phyloP scores from a whole-genome alignment of 2,888 invertebrate species.

The Orthosia cruda region DNA sequence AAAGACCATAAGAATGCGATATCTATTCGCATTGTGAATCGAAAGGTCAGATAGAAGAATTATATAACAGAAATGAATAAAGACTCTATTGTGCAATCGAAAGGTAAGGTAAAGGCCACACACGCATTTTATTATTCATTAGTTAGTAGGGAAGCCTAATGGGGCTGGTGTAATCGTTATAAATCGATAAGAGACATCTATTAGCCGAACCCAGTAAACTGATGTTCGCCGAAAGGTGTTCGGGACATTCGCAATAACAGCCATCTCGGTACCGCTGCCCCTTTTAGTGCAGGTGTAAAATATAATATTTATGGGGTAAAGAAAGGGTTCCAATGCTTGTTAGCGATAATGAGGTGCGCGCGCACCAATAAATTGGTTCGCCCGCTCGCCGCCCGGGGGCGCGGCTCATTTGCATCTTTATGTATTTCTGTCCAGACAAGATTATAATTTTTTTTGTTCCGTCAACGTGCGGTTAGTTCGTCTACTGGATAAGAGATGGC shows the following conservation, averaged over 20 bases:
- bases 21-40: conserved; percentile 10
- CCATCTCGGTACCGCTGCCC: conserved; percentile 66
- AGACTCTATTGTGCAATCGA: conserved; percentile 45
- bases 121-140: conserved; percentile 58
- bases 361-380: conserved; percentile 88
- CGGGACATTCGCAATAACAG: conserved; percentile 65
- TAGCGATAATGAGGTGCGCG: conserved; percentile 90
- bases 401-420: conserved; percentile 89
- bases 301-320: conserved; percentile 90
- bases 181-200: conserved; percentile 66
- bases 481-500: conserved; percentile 86
- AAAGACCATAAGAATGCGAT: conserved; percentile 38
- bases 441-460: conserved; percentile 69
- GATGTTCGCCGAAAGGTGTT: conserved; percentile 64
- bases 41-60: conserved; percentile 55
- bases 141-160: conserved; percentile 43
- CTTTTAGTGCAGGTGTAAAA: conserved; percentile 89
- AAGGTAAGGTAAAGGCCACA: conserved; percentile 38
- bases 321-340: conserved; percentile 90
- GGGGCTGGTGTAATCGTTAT: conserved; percentile 39
- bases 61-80: conserved; percentile 30
- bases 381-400: conserved; percentile 86
- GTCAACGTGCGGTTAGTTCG: conserved; percentile 66
- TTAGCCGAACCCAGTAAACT: conserved; percentile 49
- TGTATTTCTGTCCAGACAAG: conserved; percentile 80